A percentile compares a stretch with the other conserved stretches of the same genome.
phyloP scores from a whole-genome alignment of 2,113 vertebrate genomes.

The Zingel zingel region DNA sequence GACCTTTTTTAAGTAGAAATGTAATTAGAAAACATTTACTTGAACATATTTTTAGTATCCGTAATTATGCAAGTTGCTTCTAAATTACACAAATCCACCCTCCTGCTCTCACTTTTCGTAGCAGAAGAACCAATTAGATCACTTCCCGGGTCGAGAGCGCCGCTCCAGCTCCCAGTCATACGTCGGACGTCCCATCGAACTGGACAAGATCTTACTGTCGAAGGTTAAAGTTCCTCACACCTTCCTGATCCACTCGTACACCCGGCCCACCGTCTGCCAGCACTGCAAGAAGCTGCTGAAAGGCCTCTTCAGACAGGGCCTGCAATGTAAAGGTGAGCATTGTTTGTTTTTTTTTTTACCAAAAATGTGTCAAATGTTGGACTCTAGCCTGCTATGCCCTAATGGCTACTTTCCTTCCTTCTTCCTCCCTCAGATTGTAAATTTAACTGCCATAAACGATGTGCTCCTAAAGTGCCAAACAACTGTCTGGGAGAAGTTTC shows the following conservation, averaged over 20 bases:
- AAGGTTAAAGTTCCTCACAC: conserved; percentile 99
- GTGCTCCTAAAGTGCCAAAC: conserved; percentile 95
- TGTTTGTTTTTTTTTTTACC: background rate
- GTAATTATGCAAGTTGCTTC: background rate
- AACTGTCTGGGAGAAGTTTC: conserved; percentile 97
- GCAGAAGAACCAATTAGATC: conserved; percentile 92
- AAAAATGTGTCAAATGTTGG: background rate
- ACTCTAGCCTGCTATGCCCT: background rate
- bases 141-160: conserved; percentile 90
- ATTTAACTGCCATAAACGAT: conserved; percentile 98
- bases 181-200: conserved; percentile 93
- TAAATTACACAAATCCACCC: background rate
- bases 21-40: background rate
- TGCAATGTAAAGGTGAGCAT: conserved; percentile 90
- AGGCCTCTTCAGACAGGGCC: conserved; percentile 90
- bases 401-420: background rate
- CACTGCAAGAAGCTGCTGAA: conserved; percentile 97
- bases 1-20: no score
- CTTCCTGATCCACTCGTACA: conserved; percentile 97
- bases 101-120: no score
- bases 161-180: conserved; percentile 95
- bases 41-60: background rate
- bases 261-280: conserved; percentile 96
- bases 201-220: conserved; percentile 95
- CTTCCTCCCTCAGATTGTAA: conserved; percentile 88